Evolutionary conservation across 2,797 vertebrate species (phyloP), one percentile per base, ranked within the genome.

Genomic region (Myoxocephalus aenaeus): DNA sequence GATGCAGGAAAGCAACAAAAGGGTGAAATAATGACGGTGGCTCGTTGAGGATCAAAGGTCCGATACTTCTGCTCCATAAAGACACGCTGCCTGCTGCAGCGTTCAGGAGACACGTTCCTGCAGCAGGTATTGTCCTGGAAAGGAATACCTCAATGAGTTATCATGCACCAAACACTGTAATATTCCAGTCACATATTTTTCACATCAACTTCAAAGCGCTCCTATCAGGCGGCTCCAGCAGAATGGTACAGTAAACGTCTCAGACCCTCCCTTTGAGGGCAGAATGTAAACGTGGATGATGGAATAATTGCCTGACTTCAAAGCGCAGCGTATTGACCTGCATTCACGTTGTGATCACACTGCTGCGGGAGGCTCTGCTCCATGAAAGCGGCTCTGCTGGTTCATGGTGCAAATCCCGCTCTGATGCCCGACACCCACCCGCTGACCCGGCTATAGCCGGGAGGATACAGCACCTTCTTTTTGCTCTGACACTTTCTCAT

Each of bases 291-390:
- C 46, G 81, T 81, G 72, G 70, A 92, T 80, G 76, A 89, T 88
- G 86, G 81, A 91, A 92, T 92, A 92, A 92, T 92, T 93, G 90
- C 79, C 79, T 14, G 13, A 92, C 91, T 93, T 94, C 92, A 94
- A 93, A 93, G 90, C 70, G 73, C 85, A 91, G 89, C 85, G 91
- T 92, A 89, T 90, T 92, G 87, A 88, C 77, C 81, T 62, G 79
- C 79, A 62, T 90, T 92, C 89, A 80, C 84, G 90, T 88, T 81
- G 69, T 44, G 12, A 81, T 74, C 69, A 72, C 70, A 70, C 67
- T 84, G 85, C 86, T 89, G 76, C 65, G 70, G 86, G 81, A 75
- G 84, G 71, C 90, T 90, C 91, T 81, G 73, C 65, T 86, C 84
- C 68, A 85, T 73, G 82, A 87, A 81, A 50, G 76, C 84, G 73